phyloP scores from a whole-genome alignment of 2,888 invertebrate species.

The Microctonus aethiopoides region DNA sequence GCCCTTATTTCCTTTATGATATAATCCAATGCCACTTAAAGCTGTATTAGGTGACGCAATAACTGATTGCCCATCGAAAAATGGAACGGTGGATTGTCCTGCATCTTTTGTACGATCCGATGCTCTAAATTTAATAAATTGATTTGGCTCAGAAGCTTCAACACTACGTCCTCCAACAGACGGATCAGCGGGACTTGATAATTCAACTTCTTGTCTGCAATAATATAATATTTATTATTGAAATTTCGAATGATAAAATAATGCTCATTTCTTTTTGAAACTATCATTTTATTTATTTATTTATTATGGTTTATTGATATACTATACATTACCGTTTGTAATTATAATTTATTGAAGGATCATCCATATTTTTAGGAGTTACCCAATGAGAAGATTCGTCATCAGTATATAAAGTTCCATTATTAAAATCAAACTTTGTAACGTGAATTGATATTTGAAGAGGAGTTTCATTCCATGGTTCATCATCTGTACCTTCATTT shows the following conservation, averaged over 20 bases:
- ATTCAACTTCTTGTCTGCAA: neutral
- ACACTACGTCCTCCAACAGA: neutral
- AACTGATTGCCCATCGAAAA: neutral
- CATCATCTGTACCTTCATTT: neutral
- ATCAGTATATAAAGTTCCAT: neutral
- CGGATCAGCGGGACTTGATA: neutral
- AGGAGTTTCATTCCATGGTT: neutral
- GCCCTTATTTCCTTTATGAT: neutral
- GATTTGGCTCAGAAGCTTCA: neutral
- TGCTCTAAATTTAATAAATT: neutral
- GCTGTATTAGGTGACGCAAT: neutral
- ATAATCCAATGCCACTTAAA: neutral
- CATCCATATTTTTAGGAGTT: neutral
- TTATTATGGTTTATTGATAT: no score
- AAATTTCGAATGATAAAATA: neutral
- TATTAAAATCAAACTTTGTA: neutral
- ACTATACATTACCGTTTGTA: neutral
- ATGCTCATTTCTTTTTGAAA: neutral
- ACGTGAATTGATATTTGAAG: neutral
- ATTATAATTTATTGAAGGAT: neutral
- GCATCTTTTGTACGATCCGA: neutral
- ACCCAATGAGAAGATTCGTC: neutral
- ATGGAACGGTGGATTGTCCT: neutral
- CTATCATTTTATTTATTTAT: neutral
- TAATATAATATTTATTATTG: neutral